phyloP scores from a whole-genome alignment of 35 echinoderm and acorn worm genomes.

The Heliocidaris erythrogramma region DNA sequence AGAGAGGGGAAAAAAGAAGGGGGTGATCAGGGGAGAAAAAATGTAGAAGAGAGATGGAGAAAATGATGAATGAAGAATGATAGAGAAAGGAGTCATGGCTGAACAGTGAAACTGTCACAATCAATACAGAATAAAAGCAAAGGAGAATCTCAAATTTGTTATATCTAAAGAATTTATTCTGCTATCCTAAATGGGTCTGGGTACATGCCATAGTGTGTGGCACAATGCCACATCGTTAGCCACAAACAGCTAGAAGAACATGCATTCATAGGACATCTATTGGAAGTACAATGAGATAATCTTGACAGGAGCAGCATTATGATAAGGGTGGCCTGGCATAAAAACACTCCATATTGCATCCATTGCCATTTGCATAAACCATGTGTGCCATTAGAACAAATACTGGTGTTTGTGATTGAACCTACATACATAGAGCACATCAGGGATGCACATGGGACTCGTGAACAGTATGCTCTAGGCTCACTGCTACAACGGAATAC shows the following conservation, averaged over 20 bases:
- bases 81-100: too few relatives aligned
- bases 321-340: background rate
- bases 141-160: background rate
- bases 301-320: background rate
- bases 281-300: background rate
- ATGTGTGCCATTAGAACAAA: background rate
- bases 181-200: constrained; percentile 54
- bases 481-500: background rate
- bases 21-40: too few relatives aligned
- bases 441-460: background rate
- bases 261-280: background rate
- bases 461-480: background rate
- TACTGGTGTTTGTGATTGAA: background rate
- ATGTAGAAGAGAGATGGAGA: background rate
- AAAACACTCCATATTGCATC: background rate
- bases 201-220: constrained; percentile 49
- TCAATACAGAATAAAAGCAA: background rate
- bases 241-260: background rate
- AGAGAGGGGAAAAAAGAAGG: background rate
- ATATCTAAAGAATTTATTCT: constrained; percentile 29
- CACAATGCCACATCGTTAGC: background rate
- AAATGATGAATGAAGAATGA: too few relatives aligned
- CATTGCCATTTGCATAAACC: background rate
- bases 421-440: background rate
- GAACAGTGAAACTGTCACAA: too few relatives aligned